phyloP scores from a whole-genome alignment of 2,888 invertebrate genomes.

The Lutraria lutraria region DNA sequence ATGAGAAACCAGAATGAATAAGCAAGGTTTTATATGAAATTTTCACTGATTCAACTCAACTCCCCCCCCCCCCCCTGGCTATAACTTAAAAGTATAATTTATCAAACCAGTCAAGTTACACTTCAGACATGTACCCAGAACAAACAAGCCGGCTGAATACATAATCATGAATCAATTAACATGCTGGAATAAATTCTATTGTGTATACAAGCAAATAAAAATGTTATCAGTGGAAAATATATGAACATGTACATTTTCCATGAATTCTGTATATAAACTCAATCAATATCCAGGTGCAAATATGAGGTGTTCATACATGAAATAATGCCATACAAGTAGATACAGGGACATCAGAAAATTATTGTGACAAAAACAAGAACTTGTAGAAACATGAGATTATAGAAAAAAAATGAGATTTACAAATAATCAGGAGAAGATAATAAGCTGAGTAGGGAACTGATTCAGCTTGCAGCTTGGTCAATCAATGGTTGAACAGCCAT shows the following conservation, averaged over 20 bases:
- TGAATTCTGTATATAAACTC: background rate
- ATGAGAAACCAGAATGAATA: slow-evolving; percentile 31
- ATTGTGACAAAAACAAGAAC: background rate
- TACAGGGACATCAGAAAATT: background rate
- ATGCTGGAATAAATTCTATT: background rate
- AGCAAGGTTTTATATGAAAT: slow-evolving; percentile 3
- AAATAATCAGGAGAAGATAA: too few relatives aligned
- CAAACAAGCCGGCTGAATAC: background rate
- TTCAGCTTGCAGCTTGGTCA: too few relatives aligned
- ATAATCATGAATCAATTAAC: slow-evolving; percentile 18
- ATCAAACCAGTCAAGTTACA: background rate
- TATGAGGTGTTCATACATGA: background rate
- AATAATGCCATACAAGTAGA: slow-evolving; percentile 1
- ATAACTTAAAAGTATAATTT: background rate
- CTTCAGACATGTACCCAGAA: background rate
- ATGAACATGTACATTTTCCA: slow-evolving; percentile 1
- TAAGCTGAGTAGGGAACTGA: too few relatives aligned
- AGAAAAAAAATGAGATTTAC: background rate
- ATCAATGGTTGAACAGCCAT: too few relatives aligned
- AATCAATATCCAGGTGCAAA: background rate
- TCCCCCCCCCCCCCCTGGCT: too few relatives aligned
- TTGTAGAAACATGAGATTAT: background rate
- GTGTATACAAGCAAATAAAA: background rate
- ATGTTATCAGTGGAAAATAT: slow-evolving; percentile 12
- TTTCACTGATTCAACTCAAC: background rate